Conservation (phyloP, 2,113 vertebrate genomes). For the Camelus bactrianus region DNA sequence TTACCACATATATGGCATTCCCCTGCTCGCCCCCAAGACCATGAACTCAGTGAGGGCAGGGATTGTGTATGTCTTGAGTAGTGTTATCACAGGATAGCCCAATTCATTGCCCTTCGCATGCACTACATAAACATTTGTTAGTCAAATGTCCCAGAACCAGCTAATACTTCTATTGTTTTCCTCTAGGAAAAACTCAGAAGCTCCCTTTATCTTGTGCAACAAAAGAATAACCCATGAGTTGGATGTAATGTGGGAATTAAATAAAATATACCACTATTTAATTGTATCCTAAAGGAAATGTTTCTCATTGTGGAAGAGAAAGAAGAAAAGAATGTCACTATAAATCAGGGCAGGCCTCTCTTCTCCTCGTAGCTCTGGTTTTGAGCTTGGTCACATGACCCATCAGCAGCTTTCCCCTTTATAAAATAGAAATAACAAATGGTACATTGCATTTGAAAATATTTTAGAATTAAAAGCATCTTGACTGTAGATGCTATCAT, state of each 20-base stretch:
- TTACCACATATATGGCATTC: not conserved
- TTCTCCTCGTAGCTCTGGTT: not conserved
- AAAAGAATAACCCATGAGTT: not conserved
- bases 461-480: not conserved
- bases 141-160: not conserved
- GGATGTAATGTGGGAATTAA: not conserved
- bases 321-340: not conserved
- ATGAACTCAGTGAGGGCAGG: not conserved
- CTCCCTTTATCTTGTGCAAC: not conserved
- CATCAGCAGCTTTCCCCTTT: not conserved
- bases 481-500: not conserved
- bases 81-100: not conserved
- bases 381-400: conserved; percentile 17
- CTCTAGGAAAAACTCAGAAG: not conserved
- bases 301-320: not conserved
- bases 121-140: not conserved
- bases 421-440: not conserved
- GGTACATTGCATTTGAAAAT: not conserved
- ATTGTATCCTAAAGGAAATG: conserved; percentile 25
- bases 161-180: not conserved
- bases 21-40: not conserved
- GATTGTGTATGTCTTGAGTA: not conserved
- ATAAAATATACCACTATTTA: conserved; percentile 39
- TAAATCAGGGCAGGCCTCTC: not conserved
- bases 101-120: not conserved